Base-by-base conservation (phyloP, 2,888 invertebrate species). In the Vannuccia rotundouncinata region DNA sequence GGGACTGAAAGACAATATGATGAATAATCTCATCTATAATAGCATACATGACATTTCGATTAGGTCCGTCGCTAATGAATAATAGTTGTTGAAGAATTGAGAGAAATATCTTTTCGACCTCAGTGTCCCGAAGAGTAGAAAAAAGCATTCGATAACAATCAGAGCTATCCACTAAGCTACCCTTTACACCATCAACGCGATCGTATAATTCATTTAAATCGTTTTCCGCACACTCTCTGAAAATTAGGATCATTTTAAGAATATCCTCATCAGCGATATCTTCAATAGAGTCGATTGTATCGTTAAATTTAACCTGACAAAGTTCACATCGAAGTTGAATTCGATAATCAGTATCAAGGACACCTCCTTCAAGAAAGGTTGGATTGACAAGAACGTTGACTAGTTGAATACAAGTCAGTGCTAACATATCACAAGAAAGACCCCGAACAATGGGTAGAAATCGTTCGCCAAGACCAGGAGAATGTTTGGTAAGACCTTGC, bases 301-400 rank as follows among this genome's bases (percentile, higher is more conserved):
- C 66, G 60, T 59, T 78, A n/a, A 78, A 29, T 66, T 66, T 66
- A 22, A 59, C 17, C 17, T 66, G 60, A 27, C n/a, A 59, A 60
- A 78, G 66, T 60, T 78, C 78, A 22, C 45, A 28, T 74, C 78
- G 78, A 25, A 78, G 29, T 60, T 78, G 78, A 27, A 78, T 78
- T 1, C 78, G 78, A 28, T 78, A 78, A 60, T 78, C 25, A 25
- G 17, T 29, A 66, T 78, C 78, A 17, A 78, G 30, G 60, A 60
- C 28, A 74, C 78, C 66, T 27, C 60, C 66, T n/a, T 78, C 78
- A 10, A 60, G 10, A 66, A 78, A 78, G 28, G 59, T 78, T 27
- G 78, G 78, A 78, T 59, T 78, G 66, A 78, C 78, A 22, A 78
- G 25, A 78, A 78, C 78, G 66, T 78, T 78, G 5, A 78, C 27